These are phyloP conservation scores for Nomada hirtipes DNA, from an alignment of 2,888 invertebrate genomes.

Conservation along the genomic window DNA sequence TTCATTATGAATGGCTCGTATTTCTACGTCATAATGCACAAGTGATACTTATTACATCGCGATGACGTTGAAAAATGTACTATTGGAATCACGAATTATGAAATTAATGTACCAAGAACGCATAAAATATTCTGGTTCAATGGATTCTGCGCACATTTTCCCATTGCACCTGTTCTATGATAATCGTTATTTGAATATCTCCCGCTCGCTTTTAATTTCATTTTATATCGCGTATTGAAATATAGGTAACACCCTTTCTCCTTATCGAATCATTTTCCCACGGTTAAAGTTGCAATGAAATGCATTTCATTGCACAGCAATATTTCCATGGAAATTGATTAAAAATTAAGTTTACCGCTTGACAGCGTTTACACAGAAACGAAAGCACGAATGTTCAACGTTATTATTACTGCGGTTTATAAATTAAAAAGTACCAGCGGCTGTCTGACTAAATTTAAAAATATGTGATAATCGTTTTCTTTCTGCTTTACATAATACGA, in stretches of 20 bases:
- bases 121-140: background rate
- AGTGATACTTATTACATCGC: background rate
- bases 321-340: too few relatives aligned
- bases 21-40: background rate
- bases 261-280: too few relatives aligned
- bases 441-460: background rate
- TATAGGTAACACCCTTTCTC: too few relatives aligned
- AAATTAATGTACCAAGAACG: background rate
- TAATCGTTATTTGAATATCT: background rate
- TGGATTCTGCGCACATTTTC: background rate
- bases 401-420: too few relatives aligned
- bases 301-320: too few relatives aligned
- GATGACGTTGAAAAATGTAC: background rate
- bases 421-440: background rate
- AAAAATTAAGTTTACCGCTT: too few relatives aligned
- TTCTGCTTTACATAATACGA: conserved; percentile 13
- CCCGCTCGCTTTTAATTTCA: too few relatives aligned
- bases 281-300: too few relatives aligned
- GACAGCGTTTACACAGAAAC: too few relatives aligned
- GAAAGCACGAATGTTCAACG: too few relatives aligned
- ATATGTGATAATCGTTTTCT: conserved; percentile 6
- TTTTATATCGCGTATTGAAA: too few relatives aligned
- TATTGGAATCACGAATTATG: conserved; percentile 2
- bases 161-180: background rate
- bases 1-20: background rate